Percentiles rank a stretch among this genome's conserved stretches.
phyloP scores from a whole-genome alignment of 2,888 invertebrate species.

The Polymixis flavicincta region DNA sequence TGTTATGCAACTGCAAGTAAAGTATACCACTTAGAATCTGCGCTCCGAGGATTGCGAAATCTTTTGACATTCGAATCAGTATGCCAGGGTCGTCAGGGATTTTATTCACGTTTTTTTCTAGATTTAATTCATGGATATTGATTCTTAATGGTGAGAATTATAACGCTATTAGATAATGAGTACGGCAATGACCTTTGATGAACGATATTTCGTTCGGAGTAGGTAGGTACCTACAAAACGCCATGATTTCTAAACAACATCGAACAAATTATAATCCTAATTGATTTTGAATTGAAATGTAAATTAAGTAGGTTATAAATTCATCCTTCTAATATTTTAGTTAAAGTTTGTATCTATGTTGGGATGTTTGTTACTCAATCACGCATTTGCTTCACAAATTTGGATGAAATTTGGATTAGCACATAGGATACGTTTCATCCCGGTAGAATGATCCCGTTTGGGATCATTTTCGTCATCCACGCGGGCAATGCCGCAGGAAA shows the following conservation, averaged over 20 bases:
- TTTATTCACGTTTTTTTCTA: background rate
- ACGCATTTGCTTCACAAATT: too few species aligned
- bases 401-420: too few species aligned
- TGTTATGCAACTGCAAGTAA: constrained; percentile 24
- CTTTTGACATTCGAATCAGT: constrained; percentile 18
- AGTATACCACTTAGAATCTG: constrained; percentile 29
- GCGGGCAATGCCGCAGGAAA: too few species aligned
- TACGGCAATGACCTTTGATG: background rate
- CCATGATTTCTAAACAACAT: background rate
- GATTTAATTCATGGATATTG: constrained; percentile 2
- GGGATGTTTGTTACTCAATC: too few species aligned
- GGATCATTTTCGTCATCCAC: too few species aligned
- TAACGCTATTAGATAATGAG: background rate
- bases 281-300: too few species aligned
- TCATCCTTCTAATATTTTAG: too few species aligned
- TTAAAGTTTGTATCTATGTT: too few species aligned
- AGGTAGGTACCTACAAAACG: too few species aligned
- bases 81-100: constrained; percentile 29
- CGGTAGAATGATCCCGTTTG: too few species aligned
- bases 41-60: constrained; percentile 20
- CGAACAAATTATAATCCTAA: background rate
- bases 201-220: background rate
- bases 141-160: background rate
- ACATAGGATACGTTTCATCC: too few species aligned
- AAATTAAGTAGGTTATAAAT: too few species aligned